Percentiles rank a stretch among this genome's conserved stretches.
phyloP scores from a whole-genome alignment of 2,888 invertebrate genomes.

The Athalia circularis region DNA sequence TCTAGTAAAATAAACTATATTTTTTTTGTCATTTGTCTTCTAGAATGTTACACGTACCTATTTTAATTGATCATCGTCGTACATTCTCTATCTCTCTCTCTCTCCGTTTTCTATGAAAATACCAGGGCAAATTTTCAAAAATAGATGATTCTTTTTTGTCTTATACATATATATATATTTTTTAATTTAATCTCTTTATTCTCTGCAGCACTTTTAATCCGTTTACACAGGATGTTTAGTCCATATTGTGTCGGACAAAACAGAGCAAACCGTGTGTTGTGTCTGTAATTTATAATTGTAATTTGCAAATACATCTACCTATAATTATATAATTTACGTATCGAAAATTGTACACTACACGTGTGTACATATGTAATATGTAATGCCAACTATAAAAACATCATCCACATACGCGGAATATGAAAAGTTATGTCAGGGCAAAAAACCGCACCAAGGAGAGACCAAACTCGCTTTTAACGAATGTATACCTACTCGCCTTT shows the following conservation, averaged over 20 bases:
- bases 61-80: too few relatives aligned
- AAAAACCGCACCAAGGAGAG: constrained; percentile 69
- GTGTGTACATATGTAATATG: not conserved
- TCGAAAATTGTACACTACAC: not conserved
- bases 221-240: constrained; percentile 30
- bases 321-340: constrained; percentile 12
- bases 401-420: not conserved
- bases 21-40: too few relatives aligned
- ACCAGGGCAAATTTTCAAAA: too few relatives aligned
- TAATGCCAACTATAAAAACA: constrained; percentile 7
- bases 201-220: constrained; percentile 15
- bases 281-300: constrained; percentile 30
- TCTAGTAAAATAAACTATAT: too few relatives aligned
- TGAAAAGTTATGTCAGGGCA: constrained; percentile 60
- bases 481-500: constrained; percentile 60
- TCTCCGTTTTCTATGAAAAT: too few relatives aligned
- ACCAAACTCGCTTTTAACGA: constrained; percentile 69
- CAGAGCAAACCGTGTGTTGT: constrained; percentile 21
- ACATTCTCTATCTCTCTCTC: too few relatives aligned
- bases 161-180: constrained; percentile 20
- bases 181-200: constrained; percentile 20
- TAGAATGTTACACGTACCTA: too few relatives aligned
- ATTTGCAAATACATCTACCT: constrained; percentile 23
- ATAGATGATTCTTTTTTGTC: not conserved
- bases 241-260: constrained; percentile 16